Conservation (phyloP, 2,888 invertebrate genomes). For the Morinoia aosen region DNA sequence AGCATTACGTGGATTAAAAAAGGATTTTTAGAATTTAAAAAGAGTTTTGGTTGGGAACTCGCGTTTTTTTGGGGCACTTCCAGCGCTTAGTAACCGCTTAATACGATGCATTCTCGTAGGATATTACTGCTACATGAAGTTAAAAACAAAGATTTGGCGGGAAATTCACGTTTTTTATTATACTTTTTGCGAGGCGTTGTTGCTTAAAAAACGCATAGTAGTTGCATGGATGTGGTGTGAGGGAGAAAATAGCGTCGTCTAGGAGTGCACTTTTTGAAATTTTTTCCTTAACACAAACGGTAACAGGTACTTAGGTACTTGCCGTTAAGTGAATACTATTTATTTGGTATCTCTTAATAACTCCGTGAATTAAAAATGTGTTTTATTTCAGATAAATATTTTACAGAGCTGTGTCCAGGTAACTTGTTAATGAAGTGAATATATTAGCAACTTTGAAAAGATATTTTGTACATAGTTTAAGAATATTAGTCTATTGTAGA, state of each 20-base stretch:
- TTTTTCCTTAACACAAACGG: not conserved
- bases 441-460: not conserved
- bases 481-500: not conserved
- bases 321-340: not conserved
- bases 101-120: not conserved
- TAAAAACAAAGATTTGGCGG: too few species aligned
- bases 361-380: not conserved
- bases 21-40: too few species aligned
- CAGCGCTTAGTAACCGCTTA: not conserved
- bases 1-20: too few species aligned
- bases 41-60: too few species aligned
- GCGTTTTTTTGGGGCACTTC: not conserved
- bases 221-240: too few species aligned
- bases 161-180: not conserved
- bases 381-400: constrained; percentile 12
- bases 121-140: not conserved
- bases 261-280: not conserved
- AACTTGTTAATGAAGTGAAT: not conserved
- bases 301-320: not conserved
- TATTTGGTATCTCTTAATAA: not conserved
- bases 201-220: not conserved
- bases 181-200: not conserved
- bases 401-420: not conserved
- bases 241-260: not conserved
- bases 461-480: not conserved